A percentile compares a stretch with the other conserved stretches of the same genome.
Conservation (phyloP, 2,888 invertebrate species). For the Drosophila pseudotakahashii region DNA sequence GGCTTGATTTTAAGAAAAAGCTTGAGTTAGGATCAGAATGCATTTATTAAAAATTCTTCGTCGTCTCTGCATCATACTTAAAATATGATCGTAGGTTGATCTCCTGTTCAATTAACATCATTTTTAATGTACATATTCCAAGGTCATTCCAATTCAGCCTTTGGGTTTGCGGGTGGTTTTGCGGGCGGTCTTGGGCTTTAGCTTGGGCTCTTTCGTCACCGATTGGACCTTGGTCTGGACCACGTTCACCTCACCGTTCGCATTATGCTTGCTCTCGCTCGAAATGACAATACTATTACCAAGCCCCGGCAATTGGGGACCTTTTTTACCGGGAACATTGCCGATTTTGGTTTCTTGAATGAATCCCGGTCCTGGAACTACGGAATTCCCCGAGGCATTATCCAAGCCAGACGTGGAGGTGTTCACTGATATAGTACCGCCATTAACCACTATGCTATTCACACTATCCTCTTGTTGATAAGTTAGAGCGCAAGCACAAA, state of each 20-base stretch:
- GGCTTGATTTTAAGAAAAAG: too few species aligned
- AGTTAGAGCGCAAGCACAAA: neutral
- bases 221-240: neutral
- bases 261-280: neutral
- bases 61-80: too few species aligned
- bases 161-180: too few species aligned
- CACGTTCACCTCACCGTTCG: neutral
- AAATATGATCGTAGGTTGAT: too few species aligned
- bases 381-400: neutral
- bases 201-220: neutral
- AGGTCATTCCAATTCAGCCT: too few species aligned
- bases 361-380: neutral
- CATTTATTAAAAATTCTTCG: too few species aligned
- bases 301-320: neutral
- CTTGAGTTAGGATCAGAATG: too few species aligned
- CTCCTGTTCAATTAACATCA: too few species aligned
- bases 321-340: rapidly evolving
- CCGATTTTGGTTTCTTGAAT: neutral
- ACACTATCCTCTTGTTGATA: too few species aligned
- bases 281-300: neutral
- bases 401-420: neutral
- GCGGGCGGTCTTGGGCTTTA: too few species aligned
- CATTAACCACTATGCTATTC: neutral
- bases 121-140: too few species aligned
- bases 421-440: neutral